Base-by-base conservation (phyloP, 2,888 invertebrate genomes). In the Bugulina stolonifera region DNA sequence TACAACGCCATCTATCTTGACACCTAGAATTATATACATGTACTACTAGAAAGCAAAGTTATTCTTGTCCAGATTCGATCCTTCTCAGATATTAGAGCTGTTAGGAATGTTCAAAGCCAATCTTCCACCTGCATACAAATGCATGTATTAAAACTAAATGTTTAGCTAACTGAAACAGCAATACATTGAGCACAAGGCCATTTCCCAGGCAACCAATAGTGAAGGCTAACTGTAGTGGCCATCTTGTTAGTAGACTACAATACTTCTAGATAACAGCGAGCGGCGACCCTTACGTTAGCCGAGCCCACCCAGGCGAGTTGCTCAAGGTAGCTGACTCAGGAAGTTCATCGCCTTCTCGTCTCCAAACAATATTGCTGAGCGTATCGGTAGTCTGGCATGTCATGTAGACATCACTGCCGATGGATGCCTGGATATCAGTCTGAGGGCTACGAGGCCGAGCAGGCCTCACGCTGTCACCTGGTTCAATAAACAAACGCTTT, bases 351-450 rank as follows among this genome's bases (percentile, higher is more conserved):
- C 64, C 64, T 14, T 18, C 64, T 10, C 34, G 32, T 32, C 34
- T 64, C 27, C 25, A 64, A 22, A 10, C 22, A 2, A 64, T 14
- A 14, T 25, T 64, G 34, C 34, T 34, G n/a, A 27, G 25, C 25
- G 29, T 29, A 34, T 64, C 64, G 3, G 64, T 64, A 14, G 64
- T 64, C 32, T 64, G 22, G 32, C 64, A 64, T 27, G 64, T 25
- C 64, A 64, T 64, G 32, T 32, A 64, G 5, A 64, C 64, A 32
- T 64, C 64, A n/a, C 64, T 64, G 27, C 64, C 64, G 3, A 27
- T 5, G 32, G 22, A 32, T 29, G 64, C 27, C 10, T 14, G 14
- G 22, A 64, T 32, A 32, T 64, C 29, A 18, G 64, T 64, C 27
- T 34, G 64, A 14, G 29, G 2, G n/a, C 64, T 64, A 64, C 1